These are phyloP conservation scores for Nemapogon koenigi DNA, from an alignment of 2,888 invertebrate species.

Conservation along the genomic window DNA sequence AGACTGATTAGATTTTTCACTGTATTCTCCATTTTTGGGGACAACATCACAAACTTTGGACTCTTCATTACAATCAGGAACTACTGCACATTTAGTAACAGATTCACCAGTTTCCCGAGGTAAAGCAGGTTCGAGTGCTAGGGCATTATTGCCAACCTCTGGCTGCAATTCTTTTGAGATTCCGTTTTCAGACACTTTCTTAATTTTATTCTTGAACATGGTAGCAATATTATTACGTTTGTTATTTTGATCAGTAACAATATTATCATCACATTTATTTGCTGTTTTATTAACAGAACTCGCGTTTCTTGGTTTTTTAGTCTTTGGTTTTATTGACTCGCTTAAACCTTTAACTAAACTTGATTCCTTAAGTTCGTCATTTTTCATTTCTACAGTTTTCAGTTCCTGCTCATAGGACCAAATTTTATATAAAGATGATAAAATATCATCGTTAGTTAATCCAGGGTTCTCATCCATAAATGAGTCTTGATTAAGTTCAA, in stretches of 20 bases:
- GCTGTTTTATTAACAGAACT: conserved; percentile 28
- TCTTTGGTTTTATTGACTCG: background rate
- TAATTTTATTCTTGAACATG: too few species aligned
- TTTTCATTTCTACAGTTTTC: conserved; percentile 32
- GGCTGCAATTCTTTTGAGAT: too few species aligned
- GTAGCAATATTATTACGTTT: too few species aligned
- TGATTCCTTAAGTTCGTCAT: conserved; percentile 26
- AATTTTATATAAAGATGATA: conserved; percentile 48
- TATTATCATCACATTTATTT: background rate
- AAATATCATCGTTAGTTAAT: conserved; percentile 42
- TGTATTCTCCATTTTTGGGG: too few species aligned
- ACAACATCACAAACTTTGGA: too few species aligned
- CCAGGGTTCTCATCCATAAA: conserved; percentile 56
- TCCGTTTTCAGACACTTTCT: too few species aligned
- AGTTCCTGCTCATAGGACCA: conserved; percentile 48
- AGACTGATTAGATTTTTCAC: too few species aligned
- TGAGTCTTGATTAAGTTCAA: conserved; percentile 47
- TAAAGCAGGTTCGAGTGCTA: too few species aligned
- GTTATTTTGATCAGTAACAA: background rate
- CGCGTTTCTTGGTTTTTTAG: conserved; percentile 5
- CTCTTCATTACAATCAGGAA: too few species aligned
- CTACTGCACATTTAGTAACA: too few species aligned
- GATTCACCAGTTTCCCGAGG: too few species aligned
- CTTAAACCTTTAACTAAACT: conserved; percentile 34
- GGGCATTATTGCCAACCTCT: too few species aligned